A percentile compares a stretch with the other conserved stretches of the same genome.
These are phyloP conservation scores for Dreissena rostriformis DNA, from an alignment of 1,140 invertebrate species.

Conservation along the genomic window DNA sequence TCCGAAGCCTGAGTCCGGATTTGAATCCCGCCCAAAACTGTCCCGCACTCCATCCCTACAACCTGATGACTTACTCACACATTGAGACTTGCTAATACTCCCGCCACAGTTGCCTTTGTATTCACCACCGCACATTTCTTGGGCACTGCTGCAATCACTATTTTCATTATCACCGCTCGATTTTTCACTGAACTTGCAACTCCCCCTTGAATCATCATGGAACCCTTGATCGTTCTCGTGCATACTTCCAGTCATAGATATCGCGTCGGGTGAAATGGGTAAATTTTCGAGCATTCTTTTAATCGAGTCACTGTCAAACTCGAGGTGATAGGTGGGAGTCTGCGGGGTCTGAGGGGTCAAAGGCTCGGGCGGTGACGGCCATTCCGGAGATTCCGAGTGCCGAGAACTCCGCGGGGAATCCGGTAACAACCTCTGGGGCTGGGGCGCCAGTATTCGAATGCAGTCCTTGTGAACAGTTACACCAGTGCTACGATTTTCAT, in stretches of 20 bases:
- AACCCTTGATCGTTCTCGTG: slow-evolving; percentile 71
- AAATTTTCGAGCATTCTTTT: slow-evolving; percentile 97
- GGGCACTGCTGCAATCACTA: not conserved
- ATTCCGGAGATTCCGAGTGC: slow-evolving; percentile 77
- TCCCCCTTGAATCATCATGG: slow-evolving; percentile 62
- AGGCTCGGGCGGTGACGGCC: slow-evolving; percentile 79
- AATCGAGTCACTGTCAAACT: slow-evolving; percentile 91
- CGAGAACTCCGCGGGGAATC: slow-evolving; percentile 57
- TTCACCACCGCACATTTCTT: not conserved
- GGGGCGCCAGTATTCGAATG: slow-evolving; percentile 60
- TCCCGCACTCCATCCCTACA: slow-evolving; percentile 86
- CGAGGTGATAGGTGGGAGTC: slow-evolving; percentile 72
- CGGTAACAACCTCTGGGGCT: slow-evolving; percentile 53
- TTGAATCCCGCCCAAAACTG: slow-evolving; percentile 86
- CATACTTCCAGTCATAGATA: slow-evolving; percentile 61
- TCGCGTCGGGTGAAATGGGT: slow-evolving; percentile 82
- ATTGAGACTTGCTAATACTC: not conserved
- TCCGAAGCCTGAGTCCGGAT: slow-evolving; percentile 79
- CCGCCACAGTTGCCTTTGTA: slow-evolving; percentile 3
- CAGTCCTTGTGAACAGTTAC: slow-evolving; percentile 56
- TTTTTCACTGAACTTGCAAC: not conserved
- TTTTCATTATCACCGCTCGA: not conserved
- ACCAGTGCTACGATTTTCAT: slow-evolving; percentile 20
- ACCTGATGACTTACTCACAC: slow-evolving; percentile 19
- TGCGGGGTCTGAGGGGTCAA: slow-evolving; percentile 72